Base-by-base conservation (phyloP, 2,888 invertebrate genomes). In the Idaea dimidiata region DNA sequence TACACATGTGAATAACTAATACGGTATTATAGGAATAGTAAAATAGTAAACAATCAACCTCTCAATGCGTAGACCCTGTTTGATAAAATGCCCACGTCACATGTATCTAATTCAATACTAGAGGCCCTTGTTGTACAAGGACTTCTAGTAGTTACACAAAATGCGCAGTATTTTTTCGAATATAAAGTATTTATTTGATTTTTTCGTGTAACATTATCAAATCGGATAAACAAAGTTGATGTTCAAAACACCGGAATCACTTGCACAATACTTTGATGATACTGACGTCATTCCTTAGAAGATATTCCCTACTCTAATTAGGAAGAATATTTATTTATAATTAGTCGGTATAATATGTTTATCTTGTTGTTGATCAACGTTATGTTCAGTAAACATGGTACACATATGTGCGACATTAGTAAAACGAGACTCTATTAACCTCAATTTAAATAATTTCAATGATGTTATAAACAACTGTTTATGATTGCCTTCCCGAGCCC, bases 351-450 rank as follows among this genome's bases (percentile, higher is more conserved):
- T 60, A 64, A 58, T 66, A 72, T 66, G 56, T 56, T 56, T 78
- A 82, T 86, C 78, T 84, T 84, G 84, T 86, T 87, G 82, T 88
- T 85, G 84, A 84, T 85, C 84, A 85, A 81, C 81, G 81, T 74
- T 78, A 79, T 76, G 78, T 74, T 76, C 80, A 80, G 85, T 87
- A 88, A 89, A 87, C 88, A 91, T 89, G 89, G 87, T 80, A 83
- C 86, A 86, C 91, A 92, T 88, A 85, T 91, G 91, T 89, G 89
- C 81, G 88, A 88, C 91, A 88, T 84, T 82, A 86, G 84, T 84
- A 82, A 83, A 84, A 86, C 83, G 82, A 86, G 82, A 85, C 81
- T 83, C 88, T 84, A 89, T 91, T 91, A 91, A 91, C 91, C 91
- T 91, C 88, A 86, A 88, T 92, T 88, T 82, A 79, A 88, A 87